These are phyloP conservation scores for Drosophila lini DNA, from an alignment of 1,140 invertebrate genomes.

Conservation along the genomic window DNA sequence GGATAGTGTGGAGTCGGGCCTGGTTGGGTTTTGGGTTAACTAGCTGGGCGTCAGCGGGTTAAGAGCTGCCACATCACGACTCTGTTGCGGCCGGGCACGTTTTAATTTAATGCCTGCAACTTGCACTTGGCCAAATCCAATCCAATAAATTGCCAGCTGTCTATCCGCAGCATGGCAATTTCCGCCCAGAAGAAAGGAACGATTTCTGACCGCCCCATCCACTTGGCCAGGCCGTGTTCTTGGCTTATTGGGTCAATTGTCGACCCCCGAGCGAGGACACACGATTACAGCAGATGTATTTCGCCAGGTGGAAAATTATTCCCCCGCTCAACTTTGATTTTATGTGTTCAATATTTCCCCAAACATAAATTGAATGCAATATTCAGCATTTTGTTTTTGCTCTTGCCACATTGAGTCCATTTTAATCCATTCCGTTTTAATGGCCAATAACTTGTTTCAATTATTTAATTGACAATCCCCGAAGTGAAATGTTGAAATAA, in stretches of 20 bases:
- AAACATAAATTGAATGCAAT: background rate
- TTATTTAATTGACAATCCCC: conserved; percentile 27
- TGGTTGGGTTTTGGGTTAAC: conserved; percentile 62
- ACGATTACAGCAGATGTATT: conserved; percentile 19
- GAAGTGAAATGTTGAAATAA: conserved; percentile 15
- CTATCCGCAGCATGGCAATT: conserved; percentile 35
- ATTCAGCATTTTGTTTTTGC: background rate
- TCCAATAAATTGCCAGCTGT: conserved; percentile 46
- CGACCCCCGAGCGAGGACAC: conserved; percentile 18
- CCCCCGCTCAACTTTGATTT: background rate
- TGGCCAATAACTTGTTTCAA: conserved; percentile 24
- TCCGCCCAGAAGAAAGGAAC: conserved; percentile 26
- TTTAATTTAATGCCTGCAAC: conserved; percentile 67
- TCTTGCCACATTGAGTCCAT: background rate
- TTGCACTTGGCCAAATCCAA: conserved; percentile 47
- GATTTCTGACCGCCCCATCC: conserved; percentile 10
- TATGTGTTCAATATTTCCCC: background rate
- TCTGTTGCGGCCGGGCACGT: conserved; percentile 39
- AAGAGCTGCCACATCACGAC: conserved; percentile 67
- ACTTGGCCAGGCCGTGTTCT: conserved; percentile 13
- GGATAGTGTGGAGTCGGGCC: conserved; percentile 7
- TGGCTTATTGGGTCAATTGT: conserved; percentile 26
- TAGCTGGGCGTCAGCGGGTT: conserved; percentile 71
- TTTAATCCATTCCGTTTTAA: conserved; percentile 19
- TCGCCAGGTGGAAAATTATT: conserved; percentile 12